phyloP scores from a whole-genome alignment of 1,140 invertebrate species.

The Trissolcus basalis region DNA sequence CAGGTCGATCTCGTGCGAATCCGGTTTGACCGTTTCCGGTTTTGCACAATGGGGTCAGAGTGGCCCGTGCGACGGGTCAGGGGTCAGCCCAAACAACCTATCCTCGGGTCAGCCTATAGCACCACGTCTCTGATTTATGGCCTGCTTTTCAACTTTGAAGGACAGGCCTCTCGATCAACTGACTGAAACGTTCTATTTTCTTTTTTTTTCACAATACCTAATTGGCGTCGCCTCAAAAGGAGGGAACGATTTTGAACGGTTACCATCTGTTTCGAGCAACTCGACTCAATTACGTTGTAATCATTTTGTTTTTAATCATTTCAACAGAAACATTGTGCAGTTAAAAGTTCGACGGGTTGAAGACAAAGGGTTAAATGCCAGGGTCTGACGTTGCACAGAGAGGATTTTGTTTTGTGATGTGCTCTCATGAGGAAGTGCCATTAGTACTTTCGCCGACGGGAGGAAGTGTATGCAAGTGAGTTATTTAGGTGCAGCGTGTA shows the following conservation, averaged over 20 bases:
- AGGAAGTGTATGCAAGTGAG: constrained; percentile 36
- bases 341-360: constrained; percentile 10
- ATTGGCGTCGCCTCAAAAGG: constrained; percentile 12
- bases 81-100: constrained; percentile 75
- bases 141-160: constrained; percentile 58
- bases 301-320: background rate
- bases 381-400: constrained; percentile 26
- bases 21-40: constrained; percentile 67
- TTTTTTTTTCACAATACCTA: constrained; percentile 1
- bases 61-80: constrained; percentile 70
- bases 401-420: constrained; percentile 23
- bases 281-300: too few relatives aligned
- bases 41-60: constrained; percentile 63
- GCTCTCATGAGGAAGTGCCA: constrained; percentile 46
- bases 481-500: constrained; percentile 38
- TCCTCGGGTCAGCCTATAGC: constrained; percentile 71
- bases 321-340: background rate
- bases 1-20: constrained; percentile 64
- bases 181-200: constrained; percentile 26
- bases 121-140: constrained; percentile 73
- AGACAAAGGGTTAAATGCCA: constrained; percentile 22
- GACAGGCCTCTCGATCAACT: constrained; percentile 48
- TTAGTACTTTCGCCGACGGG: constrained; percentile 47
- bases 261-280: too few relatives aligned
- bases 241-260: too few relatives aligned